Base-by-base conservation (phyloP, 2,888 invertebrate species). In the Leptinotarsa juncta region DNA sequence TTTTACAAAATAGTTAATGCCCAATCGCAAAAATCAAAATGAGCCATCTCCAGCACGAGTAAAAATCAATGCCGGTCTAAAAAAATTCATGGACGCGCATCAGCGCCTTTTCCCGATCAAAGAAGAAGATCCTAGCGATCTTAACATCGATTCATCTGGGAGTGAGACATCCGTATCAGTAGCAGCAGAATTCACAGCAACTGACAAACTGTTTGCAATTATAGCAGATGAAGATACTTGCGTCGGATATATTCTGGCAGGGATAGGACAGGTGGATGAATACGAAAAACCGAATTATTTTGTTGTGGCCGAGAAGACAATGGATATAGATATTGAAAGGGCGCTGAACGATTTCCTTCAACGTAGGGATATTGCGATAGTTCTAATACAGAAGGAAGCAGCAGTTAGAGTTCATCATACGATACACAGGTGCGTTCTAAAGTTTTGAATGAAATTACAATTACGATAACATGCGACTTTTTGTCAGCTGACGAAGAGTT, bases 191-290 rank as follows among this genome's bases (percentile, higher is more conserved):
- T 16, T 65, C 3, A 18, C 50, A 14, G 32, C 42, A 53, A 55
- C 16, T 12, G 20, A 65, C 3, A 70, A 75, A 7, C 73, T 82
- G 14, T 77, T 82, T 26, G 77, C 80, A 12, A 74, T 82, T 23
- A 81, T 82, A 26, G 82, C 81, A 65, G 82, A 82, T 72, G 82
- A 82, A 72, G 82, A 82, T 62, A 82, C 82, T 2, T 82, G 81
- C 49, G 82, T 81, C 2, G 82, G 82, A 16, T 82, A 80, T 50
- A 65, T 82, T n/a, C 65, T 82, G 20, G 82, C 82, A 65, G 82
- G 82, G 23, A 82, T 82, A 32, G 82, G 82, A 1, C 73, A 82
- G 70, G 15, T 77, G 18, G 73, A 80, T 65, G 77, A 77, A 49
- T 67, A 76, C 20, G 74, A 74, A n/a, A 49, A 50, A 1, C 79